phyloP scores from a whole-genome alignment of 2,113 vertebrate species.

The Plectropomus leopardus region DNA sequence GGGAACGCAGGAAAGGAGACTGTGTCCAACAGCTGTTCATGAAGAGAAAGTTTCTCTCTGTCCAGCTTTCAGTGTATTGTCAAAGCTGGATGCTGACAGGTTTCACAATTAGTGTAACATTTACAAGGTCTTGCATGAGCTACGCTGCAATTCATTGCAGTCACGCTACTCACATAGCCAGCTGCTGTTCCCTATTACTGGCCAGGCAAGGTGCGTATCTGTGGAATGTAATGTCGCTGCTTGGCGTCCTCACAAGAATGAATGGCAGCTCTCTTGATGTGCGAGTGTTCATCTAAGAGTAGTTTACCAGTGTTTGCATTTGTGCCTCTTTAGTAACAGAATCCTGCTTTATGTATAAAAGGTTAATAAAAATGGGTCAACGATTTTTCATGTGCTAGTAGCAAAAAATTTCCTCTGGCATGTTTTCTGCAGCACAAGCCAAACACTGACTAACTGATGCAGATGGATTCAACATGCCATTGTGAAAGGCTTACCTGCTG shows the following conservation, averaged over 20 bases:
- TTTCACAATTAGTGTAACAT: slow-evolving; percentile 77
- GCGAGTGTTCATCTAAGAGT: not conserved
- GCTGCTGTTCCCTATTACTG: slow-evolving; percentile 74
- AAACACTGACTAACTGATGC: slow-evolving; percentile 24
- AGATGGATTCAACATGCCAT: slow-evolving; percentile 3
- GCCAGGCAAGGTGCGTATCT: slow-evolving; percentile 63
- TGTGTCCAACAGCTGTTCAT: slow-evolving; percentile 64
- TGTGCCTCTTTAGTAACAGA: slow-evolving; percentile 4
- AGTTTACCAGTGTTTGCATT: slow-evolving; percentile 23
- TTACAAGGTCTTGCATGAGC: slow-evolving; percentile 75
- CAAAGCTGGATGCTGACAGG: slow-evolving; percentile 69
- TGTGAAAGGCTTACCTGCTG: slow-evolving; percentile 19
- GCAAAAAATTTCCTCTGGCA: slow-evolving; percentile 9
- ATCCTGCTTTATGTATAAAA: slow-evolving; percentile 14
- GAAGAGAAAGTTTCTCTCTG: slow-evolving; percentile 60
- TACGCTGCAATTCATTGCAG: slow-evolving; percentile 67
- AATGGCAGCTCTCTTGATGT: slow-evolving; percentile 23
- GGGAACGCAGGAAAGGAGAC: slow-evolving; percentile 47
- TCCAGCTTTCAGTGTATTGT: slow-evolving; percentile 58
- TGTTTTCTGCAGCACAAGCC: slow-evolving; percentile 11
- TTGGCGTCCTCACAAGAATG: slow-evolving; percentile 27
- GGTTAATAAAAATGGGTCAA: slow-evolving; percentile 6
- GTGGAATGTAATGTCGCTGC: slow-evolving; percentile 56
- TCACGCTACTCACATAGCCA: slow-evolving; percentile 73
- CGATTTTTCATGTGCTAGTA: slow-evolving; percentile 10